Conservation (phyloP, 2,888 invertebrate genomes). For the Tromatobia lineatoria region DNA sequence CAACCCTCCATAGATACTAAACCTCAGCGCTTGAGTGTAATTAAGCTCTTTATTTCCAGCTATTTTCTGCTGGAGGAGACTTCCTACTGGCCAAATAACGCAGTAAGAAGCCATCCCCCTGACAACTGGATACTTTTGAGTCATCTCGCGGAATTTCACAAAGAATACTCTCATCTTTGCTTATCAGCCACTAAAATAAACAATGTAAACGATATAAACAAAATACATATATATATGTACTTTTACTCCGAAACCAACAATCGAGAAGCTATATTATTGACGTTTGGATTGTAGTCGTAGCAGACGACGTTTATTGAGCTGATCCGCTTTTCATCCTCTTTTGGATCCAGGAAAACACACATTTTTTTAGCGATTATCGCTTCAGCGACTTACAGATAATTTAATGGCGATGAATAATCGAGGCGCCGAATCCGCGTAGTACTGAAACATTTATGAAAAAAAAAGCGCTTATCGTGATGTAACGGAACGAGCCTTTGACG, state of each 20-base stretch:
- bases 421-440: constrained; percentile 62
- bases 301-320: neutral
- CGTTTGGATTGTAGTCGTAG: constrained; percentile 7
- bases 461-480: constrained; percentile 61
- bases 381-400: constrained; percentile 47
- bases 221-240: no score
- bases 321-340: neutral
- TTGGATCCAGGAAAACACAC: neutral
- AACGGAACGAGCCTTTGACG: constrained; percentile 65
- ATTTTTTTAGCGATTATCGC: neutral
- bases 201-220: no score
- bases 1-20: constrained; percentile 92
- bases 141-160: constrained; percentile 85
- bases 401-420: constrained; percentile 67
- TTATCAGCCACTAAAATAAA: constrained; percentile 48
- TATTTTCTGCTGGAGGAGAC: constrained; percentile 87
- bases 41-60: constrained; percentile 82
- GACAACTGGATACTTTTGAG: constrained; percentile 86
- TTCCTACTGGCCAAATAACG: constrained; percentile 88
- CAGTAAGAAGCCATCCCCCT: constrained; percentile 88
- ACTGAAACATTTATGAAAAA: constrained; percentile 68
- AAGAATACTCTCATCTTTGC: constrained; percentile 81
- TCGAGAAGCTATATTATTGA: neutral
- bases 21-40: constrained; percentile 88
- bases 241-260: neutral